These are phyloP conservation scores for Melinaea marsaeus DNA, from an alignment of 2,888 invertebrate genomes.

Conservation along the genomic window DNA sequence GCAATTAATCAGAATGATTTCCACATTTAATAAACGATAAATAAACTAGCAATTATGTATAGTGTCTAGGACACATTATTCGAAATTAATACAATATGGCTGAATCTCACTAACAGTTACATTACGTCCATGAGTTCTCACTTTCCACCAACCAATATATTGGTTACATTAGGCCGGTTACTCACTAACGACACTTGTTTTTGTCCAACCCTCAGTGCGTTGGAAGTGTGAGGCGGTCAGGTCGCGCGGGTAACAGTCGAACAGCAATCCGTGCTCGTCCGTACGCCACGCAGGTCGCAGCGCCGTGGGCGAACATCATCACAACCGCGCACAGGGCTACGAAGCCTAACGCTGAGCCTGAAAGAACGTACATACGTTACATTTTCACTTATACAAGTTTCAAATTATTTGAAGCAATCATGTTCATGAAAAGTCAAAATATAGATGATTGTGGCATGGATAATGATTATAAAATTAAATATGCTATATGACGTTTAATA, in stretches of 20 bases:
- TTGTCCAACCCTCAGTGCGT: conserved; percentile 51
- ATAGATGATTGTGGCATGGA: too few relatives aligned
- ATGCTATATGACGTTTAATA: too few relatives aligned
- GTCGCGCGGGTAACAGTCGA: conserved; percentile 40
- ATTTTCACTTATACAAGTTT: too few relatives aligned
- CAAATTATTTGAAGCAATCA: too few relatives aligned
- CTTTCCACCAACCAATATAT: not conserved
- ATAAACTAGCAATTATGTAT: not conserved
- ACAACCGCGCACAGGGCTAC: conserved; percentile 66
- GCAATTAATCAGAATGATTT: not conserved
- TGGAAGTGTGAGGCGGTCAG: conserved; percentile 54
- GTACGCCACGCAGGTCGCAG: conserved; percentile 52
- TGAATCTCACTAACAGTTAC: conserved; percentile 2
- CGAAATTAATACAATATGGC: not conserved
- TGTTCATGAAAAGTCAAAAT: too few relatives aligned
- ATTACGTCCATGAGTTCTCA: not conserved
- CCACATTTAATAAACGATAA: not conserved
- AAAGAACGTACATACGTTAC: conserved; percentile 13
- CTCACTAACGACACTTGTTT: conserved; percentile 20
- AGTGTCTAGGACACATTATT: not conserved
- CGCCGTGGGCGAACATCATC: conserved; percentile 58
- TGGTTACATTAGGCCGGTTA: conserved; percentile 2
- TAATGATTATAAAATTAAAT: too few relatives aligned
- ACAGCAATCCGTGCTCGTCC: conserved; percentile 47
- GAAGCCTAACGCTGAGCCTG: conserved; percentile 66